A percentile compares a stretch with the other conserved stretches of the same genome.
Evolutionary conservation across 2,888 invertebrate genomes (phyloP).

Genomic region (Dermolepida albohirtum): DNA sequence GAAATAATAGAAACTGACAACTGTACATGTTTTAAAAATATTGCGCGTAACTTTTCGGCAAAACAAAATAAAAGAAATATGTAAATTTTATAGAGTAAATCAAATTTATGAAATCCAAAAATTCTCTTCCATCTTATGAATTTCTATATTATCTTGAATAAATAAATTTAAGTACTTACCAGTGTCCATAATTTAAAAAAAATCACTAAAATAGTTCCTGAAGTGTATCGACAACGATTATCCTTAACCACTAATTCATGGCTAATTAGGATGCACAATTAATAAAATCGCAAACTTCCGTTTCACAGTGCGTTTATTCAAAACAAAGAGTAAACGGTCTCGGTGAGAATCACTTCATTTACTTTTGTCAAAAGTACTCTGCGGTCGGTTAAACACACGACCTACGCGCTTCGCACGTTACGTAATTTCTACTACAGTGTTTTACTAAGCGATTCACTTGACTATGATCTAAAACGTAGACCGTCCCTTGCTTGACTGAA

Average conservation of each 20-base stretch:
- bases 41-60: no score
- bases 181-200: constrained; percentile 29
- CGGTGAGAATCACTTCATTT: constrained; percentile 38
- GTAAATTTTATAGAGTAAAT: no score
- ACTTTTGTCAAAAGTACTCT: not conserved
- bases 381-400: not conserved
- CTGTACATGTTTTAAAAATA: no score
- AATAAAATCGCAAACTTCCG: constrained; percentile 13
- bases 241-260: not conserved
- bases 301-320: constrained; percentile 15
- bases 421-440: not conserved
- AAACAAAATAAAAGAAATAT: no score
- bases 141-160: not conserved
- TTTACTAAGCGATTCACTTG: not conserved
- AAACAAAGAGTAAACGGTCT: constrained; percentile 5
- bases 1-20: no score
- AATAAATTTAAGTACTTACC: constrained; percentile 24
- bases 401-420: constrained; percentile 16
- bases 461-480: not conserved
- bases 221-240: not conserved
- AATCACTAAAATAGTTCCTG: not conserved
- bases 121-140: no score
- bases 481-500: constrained; percentile 26
- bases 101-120: no score
- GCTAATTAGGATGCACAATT: constrained; percentile 30